phyloP scores from a whole-genome alignment of 2,113 vertebrate genomes.

The Trinectes maculatus region DNA sequence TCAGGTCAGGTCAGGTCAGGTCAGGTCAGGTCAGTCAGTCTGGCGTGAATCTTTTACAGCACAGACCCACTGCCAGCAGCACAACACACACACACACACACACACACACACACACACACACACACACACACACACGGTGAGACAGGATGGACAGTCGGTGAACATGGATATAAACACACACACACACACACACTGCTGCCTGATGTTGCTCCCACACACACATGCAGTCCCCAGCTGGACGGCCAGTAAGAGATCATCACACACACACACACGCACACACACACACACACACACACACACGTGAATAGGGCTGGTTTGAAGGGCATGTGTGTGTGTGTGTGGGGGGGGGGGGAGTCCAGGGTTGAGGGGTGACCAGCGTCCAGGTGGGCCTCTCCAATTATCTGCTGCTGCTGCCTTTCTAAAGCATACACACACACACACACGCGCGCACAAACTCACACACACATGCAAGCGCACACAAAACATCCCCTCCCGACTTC shows the following conservation, averaged over 20 bases:
- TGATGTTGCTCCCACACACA: constrained; percentile 40
- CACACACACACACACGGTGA: constrained; percentile 12
- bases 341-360: constrained; percentile 24
- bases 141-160: constrained; percentile 27
- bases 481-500: constrained; percentile 29
- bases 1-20: too few relatives aligned
- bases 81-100: constrained; percentile 23
- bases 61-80: constrained; percentile 44
- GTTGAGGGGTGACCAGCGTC: constrained; percentile 72
- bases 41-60: constrained; percentile 70
- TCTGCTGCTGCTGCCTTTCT: constrained; percentile 58
- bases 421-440: constrained; percentile 21
- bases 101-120: constrained; percentile 15
- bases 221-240: constrained; percentile 22
- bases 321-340: too few relatives aligned
- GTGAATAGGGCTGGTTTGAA: constrained; percentile 68
- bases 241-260: constrained; percentile 27
- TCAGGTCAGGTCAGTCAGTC: too few relatives aligned
- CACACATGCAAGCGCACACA: constrained; percentile 20
- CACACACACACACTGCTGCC: constrained; percentile 20
- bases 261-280: constrained; percentile 39
- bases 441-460: constrained; percentile 17
- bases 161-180: too few relatives aligned
- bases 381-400: constrained; percentile 79
- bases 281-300: constrained; percentile 22